Base-by-base conservation (phyloP, 2,797 vertebrate species). In the Fringilla coelebs region DNA sequence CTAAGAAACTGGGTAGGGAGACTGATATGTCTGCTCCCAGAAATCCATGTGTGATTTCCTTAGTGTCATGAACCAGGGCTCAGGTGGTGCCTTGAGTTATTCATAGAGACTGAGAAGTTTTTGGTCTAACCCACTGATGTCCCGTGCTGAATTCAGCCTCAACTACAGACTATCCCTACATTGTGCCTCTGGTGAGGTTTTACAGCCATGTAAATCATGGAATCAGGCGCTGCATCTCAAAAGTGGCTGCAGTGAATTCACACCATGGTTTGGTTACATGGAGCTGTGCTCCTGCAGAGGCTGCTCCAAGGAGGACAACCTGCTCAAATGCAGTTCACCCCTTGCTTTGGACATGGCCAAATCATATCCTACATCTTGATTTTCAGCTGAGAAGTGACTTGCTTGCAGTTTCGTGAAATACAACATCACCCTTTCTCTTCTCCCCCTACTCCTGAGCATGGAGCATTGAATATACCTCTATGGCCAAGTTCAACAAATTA, bases 401-500 rank as follows among this genome's bases (percentile, higher is more conserved):
- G n/a, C 79, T 96, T 89, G 91, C 62, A 94, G 63, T 92, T 93
- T 85, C 4, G 0, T 88, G 88, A 94, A 96, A 96, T 89, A 89
- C 4, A 0, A 82, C 70, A 72, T 78, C 22, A 7, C 54, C 31
- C 48, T 65, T 80, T 85, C 49, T 81, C 25, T 52, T 88, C 72
- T 94, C 55, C 60, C 80, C 55, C 62, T 65, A 36, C 24, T 84
- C 34, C 66, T 41, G 29, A 97, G 93, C 73, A 93, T 46, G 49
- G 90, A 88, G 87, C 94, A 66, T 70, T 85, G 95, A 93, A 77
- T 89, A 88, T 96, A 91, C 32, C 92, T 78, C 54, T 75, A 89
- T 84, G 79, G 97, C 97, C 98, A 98, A 98, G 96, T 97, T 98
- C 98, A 98, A 98, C 97, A 98, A 96, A 98, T 98, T 97, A 98